A percentile compares a stretch with the other conserved stretches of the same genome.
These are phyloP conservation scores for Enteromius thamalakanensis DNA, from an alignment of 2,797 vertebrate genomes.

Conservation along the genomic window DNA sequence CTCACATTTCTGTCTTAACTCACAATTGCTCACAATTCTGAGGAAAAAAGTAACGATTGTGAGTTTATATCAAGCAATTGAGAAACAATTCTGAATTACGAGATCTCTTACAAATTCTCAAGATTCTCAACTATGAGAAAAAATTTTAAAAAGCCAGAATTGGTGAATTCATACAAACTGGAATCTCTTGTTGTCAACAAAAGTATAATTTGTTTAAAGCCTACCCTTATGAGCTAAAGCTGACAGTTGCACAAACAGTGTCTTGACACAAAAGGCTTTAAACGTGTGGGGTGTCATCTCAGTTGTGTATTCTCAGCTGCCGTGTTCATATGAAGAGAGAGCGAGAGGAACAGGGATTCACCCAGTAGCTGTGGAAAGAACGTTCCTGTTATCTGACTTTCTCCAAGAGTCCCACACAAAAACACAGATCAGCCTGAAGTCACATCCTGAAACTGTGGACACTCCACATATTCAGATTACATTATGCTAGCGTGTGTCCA, in stretches of 20 bases:
- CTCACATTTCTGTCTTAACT: too few relatives aligned
- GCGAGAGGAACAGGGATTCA: conserved; percentile 13
- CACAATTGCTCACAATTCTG: too few relatives aligned
- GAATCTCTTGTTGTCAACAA: neutral
- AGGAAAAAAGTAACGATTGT: too few relatives aligned
- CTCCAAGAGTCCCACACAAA: conserved; percentile 42
- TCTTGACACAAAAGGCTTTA: neutral
- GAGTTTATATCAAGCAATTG: too few relatives aligned
- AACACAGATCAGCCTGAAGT: conserved; percentile 38
- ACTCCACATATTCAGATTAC: conserved; percentile 34
- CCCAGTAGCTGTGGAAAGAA: conserved; percentile 40
- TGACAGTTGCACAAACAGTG: neutral
- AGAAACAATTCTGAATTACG: too few relatives aligned
- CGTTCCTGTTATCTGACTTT: conserved; percentile 53
- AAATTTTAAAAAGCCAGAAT: too few relatives aligned
- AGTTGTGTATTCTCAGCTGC: neutral
- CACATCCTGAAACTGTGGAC: conserved; percentile 48
- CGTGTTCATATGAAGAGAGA: neutral
- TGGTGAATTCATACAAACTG: neutral
- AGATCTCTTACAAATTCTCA: too few relatives aligned
- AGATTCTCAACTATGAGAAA: too few relatives aligned
- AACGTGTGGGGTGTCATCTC: neutral
- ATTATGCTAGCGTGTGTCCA: conserved; percentile 34
- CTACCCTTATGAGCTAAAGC: neutral
- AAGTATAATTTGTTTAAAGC: neutral